Base-by-base conservation (phyloP, 2,888 invertebrate species). In the Vesta saturnalis region DNA sequence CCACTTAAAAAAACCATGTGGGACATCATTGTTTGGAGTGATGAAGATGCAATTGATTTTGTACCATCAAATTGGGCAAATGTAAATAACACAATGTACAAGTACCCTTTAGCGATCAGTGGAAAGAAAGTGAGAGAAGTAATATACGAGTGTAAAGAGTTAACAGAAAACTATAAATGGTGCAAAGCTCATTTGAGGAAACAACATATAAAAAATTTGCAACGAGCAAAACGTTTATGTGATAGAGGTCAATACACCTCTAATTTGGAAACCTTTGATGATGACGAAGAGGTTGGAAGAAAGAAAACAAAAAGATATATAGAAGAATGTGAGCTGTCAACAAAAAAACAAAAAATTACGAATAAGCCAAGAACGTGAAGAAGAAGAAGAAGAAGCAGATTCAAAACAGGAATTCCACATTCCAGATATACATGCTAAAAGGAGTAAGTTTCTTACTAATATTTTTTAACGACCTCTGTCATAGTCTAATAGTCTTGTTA, bases 1-100 rank as follows among this genome's bases (percentile, higher is more conserved):
- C 10, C 30, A 10, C 5, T 30, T 30, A 4, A 6, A 46, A n/a
- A 46, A 46, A 46, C 10, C 30, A 30, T 30, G 30, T 30, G 30
- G 30, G 30, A 30, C 10, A 30, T 49, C 10, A 49, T 15, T 14
- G 2, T 49, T 3, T 16, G 49, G 49, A 15, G 10, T 1, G 10
- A 49, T 16, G 49, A 49, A 16, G 10, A 4, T 49, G 49, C 49
- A 19, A 15, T 49, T 49, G 49, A 49, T 49, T 49, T 49, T 49
- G 5, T 49, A 15, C 49, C 49, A 2, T 49, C 18, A 10, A 3
- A 4, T 4, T 6, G 49, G 49, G 49, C 49, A 18, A 49, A 49
- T 19, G 16, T 4, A 16, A 16, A 16, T 16, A 49, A 49, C 3
- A 49, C 49, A 49, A 6, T 15, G 16, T 49, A 49, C 10, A 49